Evolutionary conservation across 2,797 vertebrate genomes (phyloP).

Genomic region (Sebastes taczanowskii): DNA sequence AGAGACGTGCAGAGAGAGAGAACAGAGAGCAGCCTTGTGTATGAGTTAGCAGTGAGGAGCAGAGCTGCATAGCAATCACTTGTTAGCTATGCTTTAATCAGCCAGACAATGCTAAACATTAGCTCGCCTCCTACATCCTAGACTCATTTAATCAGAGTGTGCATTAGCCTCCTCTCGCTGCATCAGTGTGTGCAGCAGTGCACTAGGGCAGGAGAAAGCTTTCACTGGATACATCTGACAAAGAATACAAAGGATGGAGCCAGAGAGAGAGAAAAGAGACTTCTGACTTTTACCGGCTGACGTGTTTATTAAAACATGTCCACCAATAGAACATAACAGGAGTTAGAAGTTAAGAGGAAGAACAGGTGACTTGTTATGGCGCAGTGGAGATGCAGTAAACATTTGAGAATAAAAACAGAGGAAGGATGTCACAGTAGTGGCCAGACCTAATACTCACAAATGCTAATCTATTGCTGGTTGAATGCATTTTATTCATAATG

Average conservation of each 20-base stretch:
- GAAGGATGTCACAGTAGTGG: not conserved
- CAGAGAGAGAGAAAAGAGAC: not conserved
- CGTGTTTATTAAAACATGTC: not conserved
- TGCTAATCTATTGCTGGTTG: not conserved
- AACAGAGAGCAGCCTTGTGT: slow-evolving; percentile 76
- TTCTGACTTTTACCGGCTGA: slow-evolving; percentile 11
- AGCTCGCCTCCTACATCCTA: slow-evolving; percentile 61
- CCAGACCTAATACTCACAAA: not conserved
- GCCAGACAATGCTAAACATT: slow-evolving; percentile 69
- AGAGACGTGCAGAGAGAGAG: slow-evolving; percentile 35
- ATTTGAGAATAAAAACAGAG: not conserved
- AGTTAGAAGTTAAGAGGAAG: not conserved
- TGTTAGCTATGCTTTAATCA: slow-evolving; percentile 73
- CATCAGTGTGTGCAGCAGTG: slow-evolving; percentile 12
- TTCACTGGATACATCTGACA: not conserved
- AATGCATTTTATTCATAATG: not conserved
- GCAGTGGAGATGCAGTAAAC: slow-evolving; percentile 3
- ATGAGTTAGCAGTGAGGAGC: slow-evolving; percentile 66
- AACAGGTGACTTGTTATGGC: not conserved
- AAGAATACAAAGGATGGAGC: not conserved
- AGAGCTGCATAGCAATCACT: slow-evolving; percentile 79
- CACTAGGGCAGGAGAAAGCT: not conserved
- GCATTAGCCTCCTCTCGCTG: slow-evolving; percentile 42
- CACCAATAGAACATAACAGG: not conserved
- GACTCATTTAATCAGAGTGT: slow-evolving; percentile 58